Base-by-base conservation (phyloP, 2,797 vertebrate genomes). In the Rhinoraja longicauda region DNA sequence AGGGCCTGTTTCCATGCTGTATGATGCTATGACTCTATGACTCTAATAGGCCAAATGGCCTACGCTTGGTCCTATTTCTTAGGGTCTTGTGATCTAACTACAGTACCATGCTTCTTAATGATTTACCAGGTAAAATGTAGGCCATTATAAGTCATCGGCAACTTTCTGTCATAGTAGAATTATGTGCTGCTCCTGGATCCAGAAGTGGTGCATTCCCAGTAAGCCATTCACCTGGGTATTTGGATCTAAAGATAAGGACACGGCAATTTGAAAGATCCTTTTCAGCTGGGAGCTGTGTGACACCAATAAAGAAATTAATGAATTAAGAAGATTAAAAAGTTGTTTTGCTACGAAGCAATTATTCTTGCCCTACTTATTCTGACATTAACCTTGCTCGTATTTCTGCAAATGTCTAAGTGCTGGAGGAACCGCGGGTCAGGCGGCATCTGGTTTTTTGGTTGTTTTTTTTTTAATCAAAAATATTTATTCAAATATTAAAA, bases 251-350 rank as follows among this genome's bases (percentile, higher is more conserved):
- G 90, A 92, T 75, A 75, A 70, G 8, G 70, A 75, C 72, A 75
- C 2, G 5, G 45, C 62, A 92, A 75, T 92, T 92, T 73, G 24
- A 70, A 45, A 73, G 21, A 15, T 53, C 75, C 36, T 57, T 92
- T 92, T 75, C 90, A 53, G 70, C 45, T 53, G 90, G 70, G 90
- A 92, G 70, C 70, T 53, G 13, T n/a, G 70, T 92, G 39, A 57
- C 39, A 53, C 10, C 15, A 10, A 92, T 70, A 72, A 26, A 75
- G 90, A 92, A 92, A 92, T 92, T 92, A 92, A 92, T 75, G 90
- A 92, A 75, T 26, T 92, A 57, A 92, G 39, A 92, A 75, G 32
- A 92, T 53, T 73, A 73, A 73, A 75, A 92, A n/a, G 39, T 72
- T 64, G 17, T 21, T 0, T 24, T 72, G 90, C 67, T 73, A 17